Evolutionary conservation across 2,797 vertebrate genomes (phyloP), one percentile per base, ranked within the genome.

Genomic region (Furcifer pardalis): DNA sequence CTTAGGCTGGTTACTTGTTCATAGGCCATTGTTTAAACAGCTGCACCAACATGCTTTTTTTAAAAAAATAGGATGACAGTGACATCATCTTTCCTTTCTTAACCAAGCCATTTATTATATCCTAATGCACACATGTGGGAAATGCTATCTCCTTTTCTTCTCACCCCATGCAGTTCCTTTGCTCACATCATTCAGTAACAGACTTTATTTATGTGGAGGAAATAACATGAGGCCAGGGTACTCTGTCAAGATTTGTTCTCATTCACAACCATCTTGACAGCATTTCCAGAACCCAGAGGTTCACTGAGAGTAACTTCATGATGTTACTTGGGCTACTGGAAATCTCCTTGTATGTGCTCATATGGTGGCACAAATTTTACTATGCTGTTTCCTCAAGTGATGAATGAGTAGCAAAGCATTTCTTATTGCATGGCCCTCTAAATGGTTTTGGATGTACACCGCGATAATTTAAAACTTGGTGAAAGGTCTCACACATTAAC

Each of bases 11-110:
- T 59, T 77, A 30, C 56, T 84, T 88, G 84, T 87, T 83, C 59
- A 83, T 84, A 86, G 82, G 81, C 56, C 86, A 84, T 69, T 68
- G 84, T 40, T 85, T 83, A 89, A 91, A 92, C 91, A 75, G 89
- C 80, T 94, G 91, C 82, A 0, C 0, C 0, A 0, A 89, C 81
- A 89, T 68, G 84, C 90, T 81, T n/a, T n/a, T n/a, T n/a, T 42
- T 84, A 91, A 90, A 86, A 86, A 87, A 49, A n/a, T n/a, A n/a
- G n/a, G n/a, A 77, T 90, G 46, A 79, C 62, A 2, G 0, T 85
- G 75, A 52, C 62, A 86, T 89, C 86, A 85, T 46, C 87, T 44
- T 93, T 84, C 71, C 71, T 79, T 84, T 84, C 81, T 82, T 52
- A 42, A n/a, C 17, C 56, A 80, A 86, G 8, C 35, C 81, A 71